These are phyloP conservation scores for Xiphophorus birchmanni DNA, from an alignment of 2,797 vertebrate species.

Conservation along the genomic window DNA sequence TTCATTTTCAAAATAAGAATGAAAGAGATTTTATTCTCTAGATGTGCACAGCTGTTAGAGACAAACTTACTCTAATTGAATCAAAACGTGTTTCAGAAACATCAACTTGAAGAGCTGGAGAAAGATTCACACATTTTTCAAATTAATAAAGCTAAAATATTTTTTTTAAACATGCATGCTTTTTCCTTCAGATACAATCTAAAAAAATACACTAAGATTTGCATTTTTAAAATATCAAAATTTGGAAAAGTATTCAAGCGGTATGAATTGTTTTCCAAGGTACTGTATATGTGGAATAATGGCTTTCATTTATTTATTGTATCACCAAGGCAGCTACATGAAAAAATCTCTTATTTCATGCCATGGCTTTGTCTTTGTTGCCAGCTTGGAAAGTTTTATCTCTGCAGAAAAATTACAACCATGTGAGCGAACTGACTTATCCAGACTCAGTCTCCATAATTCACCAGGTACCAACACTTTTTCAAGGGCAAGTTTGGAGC, in stretches of 20 bases:
- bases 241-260: neutral
- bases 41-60: neutral
- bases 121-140: neutral
- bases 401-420: constrained; percentile 53
- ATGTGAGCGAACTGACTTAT: constrained; percentile 50
- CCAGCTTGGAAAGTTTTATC: constrained; percentile 47
- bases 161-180: neutral
- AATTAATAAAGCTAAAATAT: neutral
- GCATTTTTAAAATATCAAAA: neutral
- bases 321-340: constrained; percentile 35
- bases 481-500: constrained; percentile 64
- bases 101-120: neutral
- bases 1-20: neutral
- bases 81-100: neutral
- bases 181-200: neutral
- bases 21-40: neutral
- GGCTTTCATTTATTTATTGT: constrained; percentile 54
- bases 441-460: constrained; percentile 60
- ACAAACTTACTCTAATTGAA: neutral
- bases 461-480: constrained; percentile 51
- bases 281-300: constrained; percentile 25
- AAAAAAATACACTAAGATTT: neutral
- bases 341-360: constrained; percentile 37
- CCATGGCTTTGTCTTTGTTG: constrained; percentile 46
- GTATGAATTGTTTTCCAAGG: neutral